Conservation (phyloP, 2,888 invertebrate species). For the Busseola fusca region DNA sequence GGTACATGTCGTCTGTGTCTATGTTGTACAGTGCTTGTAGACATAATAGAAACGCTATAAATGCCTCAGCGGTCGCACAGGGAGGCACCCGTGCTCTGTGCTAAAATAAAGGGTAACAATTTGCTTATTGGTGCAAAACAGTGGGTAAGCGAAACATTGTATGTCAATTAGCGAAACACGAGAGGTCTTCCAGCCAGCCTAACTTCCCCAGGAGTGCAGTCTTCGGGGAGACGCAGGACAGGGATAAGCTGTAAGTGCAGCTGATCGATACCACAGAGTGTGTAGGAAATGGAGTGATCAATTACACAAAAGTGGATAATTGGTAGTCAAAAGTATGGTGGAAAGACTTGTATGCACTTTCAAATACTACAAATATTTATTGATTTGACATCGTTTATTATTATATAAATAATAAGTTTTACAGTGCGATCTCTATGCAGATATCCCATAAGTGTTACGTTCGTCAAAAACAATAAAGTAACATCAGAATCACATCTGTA, state of each 20-base stretch:
- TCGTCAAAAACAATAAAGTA: not conserved
- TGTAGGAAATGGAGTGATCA: slow-evolving; percentile 37
- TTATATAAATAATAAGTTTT: not conserved
- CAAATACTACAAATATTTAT: not conserved
- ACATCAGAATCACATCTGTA: not conserved
- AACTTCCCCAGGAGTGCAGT: slow-evolving; percentile 67
- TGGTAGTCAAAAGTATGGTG: not conserved
- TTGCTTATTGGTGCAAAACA: slow-evolving; percentile 18
- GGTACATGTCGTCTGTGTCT: not conserved
- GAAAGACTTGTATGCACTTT: not conserved
- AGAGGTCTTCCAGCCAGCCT: slow-evolving; percentile 75
- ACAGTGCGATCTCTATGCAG: not conserved
- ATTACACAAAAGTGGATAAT: not conserved
- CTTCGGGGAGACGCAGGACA: slow-evolving; percentile 72
- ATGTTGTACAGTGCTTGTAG: not conserved
- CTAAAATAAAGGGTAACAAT: slow-evolving; percentile 1
- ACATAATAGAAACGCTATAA: not conserved
- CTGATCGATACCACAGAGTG: slow-evolving; percentile 33
- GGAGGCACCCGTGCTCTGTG: not conserved
- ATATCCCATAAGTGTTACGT: not conserved
- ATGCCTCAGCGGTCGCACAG: not conserved
- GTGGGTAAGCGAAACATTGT: slow-evolving; percentile 55
- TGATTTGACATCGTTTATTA: not conserved
- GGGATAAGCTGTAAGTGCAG: slow-evolving; percentile 83
- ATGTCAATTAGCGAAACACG: slow-evolving; percentile 77